phyloP scores from a whole-genome alignment of 2,113 vertebrate genomes.

The Spermophilus dauricus region DNA sequence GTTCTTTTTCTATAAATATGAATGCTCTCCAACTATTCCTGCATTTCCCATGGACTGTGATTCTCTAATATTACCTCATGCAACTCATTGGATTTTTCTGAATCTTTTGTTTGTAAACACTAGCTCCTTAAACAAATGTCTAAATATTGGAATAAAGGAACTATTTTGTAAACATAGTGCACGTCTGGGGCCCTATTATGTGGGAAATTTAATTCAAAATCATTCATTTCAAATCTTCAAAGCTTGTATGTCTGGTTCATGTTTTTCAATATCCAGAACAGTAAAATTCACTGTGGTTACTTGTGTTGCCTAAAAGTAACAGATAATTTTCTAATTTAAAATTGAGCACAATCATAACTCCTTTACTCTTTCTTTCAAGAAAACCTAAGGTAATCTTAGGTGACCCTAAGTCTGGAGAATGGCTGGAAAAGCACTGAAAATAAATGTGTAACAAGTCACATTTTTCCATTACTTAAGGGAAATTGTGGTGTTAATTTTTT shows the following conservation, averaged over 20 bases:
- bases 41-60: background rate
- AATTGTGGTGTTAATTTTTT: conserved; percentile 66
- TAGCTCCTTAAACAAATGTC: background rate
- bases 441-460: conserved; percentile 43
- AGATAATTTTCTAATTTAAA: conserved; percentile 34
- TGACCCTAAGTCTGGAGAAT: conserved; percentile 5
- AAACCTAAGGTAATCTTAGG: background rate
- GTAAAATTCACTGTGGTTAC: background rate
- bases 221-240: conserved; percentile 7
- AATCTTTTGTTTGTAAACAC: conserved; percentile 41
- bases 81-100: conserved; percentile 1
- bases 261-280: background rate
- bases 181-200: background rate
- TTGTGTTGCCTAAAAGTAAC: background rate
- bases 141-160: background rate
- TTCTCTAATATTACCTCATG: conserved; percentile 27
- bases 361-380: background rate
- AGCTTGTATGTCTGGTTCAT: background rate
- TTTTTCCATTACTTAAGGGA: conserved; percentile 73
- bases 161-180: conserved; percentile 19
- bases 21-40: background rate
- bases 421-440: conserved; percentile 76
- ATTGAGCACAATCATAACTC: background rate
- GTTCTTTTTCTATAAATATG: background rate
- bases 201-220: conserved; percentile 28